Conservation (phyloP, 2,797 vertebrate genomes). For the Furcifer pardalis region DNA sequence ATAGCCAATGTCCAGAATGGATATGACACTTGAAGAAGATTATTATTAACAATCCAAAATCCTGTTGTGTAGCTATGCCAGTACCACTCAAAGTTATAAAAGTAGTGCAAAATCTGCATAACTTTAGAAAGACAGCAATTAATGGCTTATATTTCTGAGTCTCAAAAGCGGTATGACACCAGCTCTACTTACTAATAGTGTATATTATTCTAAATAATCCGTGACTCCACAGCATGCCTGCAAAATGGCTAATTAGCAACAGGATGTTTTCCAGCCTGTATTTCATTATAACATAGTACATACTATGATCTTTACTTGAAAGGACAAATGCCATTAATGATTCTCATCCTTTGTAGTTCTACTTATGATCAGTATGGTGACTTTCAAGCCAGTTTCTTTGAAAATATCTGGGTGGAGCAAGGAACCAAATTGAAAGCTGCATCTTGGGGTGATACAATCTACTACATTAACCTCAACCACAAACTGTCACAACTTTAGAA, state of each 20-base stretch:
- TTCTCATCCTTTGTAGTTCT: neutral
- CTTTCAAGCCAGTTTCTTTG: neutral
- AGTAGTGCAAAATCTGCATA: too few species aligned
- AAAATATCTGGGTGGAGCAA: neutral
- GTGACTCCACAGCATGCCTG: neutral
- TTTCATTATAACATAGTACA: conserved; percentile 6
- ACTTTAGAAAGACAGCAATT: too few species aligned
- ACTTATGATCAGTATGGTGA: neutral
- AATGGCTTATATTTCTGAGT: neutral
- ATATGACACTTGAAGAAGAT: too few species aligned
- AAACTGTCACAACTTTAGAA: neutral
- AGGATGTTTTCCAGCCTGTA: conserved; percentile 4
- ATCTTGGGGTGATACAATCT: conserved; percentile 1
- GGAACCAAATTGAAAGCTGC: neutral
- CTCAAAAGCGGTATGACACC: neutral
- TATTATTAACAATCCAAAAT: too few species aligned
- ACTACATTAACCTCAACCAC: neutral
- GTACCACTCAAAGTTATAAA: too few species aligned
- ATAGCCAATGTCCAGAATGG: too few species aligned
- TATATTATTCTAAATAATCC: conserved; percentile 2
- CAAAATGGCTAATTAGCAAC: conserved; percentile 16
- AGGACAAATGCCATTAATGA: neutral
- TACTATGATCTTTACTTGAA: neutral
- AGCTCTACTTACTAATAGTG: neutral
- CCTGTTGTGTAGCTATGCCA: too few species aligned